Base-by-base conservation (phyloP, 1,140 invertebrate species). In the Drosophila arawakana region DNA sequence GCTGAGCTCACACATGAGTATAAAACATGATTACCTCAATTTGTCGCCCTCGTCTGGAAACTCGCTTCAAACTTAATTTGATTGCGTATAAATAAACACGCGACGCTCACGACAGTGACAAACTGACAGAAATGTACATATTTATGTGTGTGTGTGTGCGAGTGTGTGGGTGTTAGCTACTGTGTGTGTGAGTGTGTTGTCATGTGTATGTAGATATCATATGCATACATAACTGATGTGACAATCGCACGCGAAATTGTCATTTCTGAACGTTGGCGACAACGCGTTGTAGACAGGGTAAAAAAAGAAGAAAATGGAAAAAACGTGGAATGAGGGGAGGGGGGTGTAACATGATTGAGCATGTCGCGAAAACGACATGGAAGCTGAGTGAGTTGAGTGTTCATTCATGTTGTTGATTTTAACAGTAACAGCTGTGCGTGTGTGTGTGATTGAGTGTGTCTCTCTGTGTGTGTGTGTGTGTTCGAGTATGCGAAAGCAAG, bases 211-310 rank as follows among this genome's bases (percentile, higher is more conserved):
- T 74, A 60, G 55, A 70, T 68, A 80, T 65, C 68, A 72, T 73
- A 76, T 72, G 70, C 72, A 75, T 68, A 78, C 84, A 88, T 89
- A 88, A 89, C 84, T 89, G 84, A 89, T 89, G 81, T 89, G 85
- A 78, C 80, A 89, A 89, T 81, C 80, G 80, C 84, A 89, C 84
- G 84, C 84, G 84, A 89, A 88, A 88, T 83, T 89, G 83, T 86
- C 83, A 89, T 86, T 86, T 81, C 73, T 63, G 43, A 41, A 46
- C 21, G 62, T 11, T 65, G 60, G 58, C 8, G 41, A 59, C 44
- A 34, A 55, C 13, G 50, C 43, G 43, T 46, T 46, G 43, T 46
- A 25, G 25, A 52, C 25, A 30, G 25, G 25, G 25, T 30, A 30
- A 30, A 30, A 30, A 30, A 30, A 30, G 25, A 30, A 30, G 25